Percentiles rank a stretch among this genome's conserved stretches.
Evolutionary conservation across 1,140 invertebrate species (phyloP).

Genomic region (Phocides pigmalion): DNA sequence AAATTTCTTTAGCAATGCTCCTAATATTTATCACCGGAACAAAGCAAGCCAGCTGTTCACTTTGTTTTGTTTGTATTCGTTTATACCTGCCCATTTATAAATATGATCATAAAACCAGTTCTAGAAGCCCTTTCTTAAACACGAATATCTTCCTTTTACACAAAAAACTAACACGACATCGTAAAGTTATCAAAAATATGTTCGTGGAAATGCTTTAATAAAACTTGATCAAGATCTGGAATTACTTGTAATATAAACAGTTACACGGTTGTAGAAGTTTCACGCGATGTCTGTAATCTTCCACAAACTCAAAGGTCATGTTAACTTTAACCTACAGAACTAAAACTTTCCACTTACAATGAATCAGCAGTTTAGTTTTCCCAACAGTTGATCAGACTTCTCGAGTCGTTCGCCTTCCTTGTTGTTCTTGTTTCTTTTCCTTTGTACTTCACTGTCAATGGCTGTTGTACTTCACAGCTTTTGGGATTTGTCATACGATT

Average conservation of each 20-base stretch:
- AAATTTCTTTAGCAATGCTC: not conserved
- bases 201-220: not conserved
- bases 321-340: slow-evolving; percentile 14
- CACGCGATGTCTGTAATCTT: not conserved
- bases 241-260: not conserved
- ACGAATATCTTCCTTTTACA: not conserved
- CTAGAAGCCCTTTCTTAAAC: not conserved
- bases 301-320: slow-evolving; percentile 11
- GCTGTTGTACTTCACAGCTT: slow-evolving; percentile 2
- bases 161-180: too few species aligned
- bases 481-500: slow-evolving; percentile 1
- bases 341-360: slow-evolving; percentile 15
- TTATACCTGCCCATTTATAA: not conserved
- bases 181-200: not conserved
- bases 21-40: slow-evolving; percentile 1
- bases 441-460: slow-evolving; percentile 4
- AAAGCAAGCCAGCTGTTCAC: not conserved
- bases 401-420: not conserved
- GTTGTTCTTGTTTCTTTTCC: not conserved
- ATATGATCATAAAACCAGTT: not conserved
- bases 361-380: slow-evolving; percentile 16
- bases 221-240: not conserved
- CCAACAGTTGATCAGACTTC: not conserved
- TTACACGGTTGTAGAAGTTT: slow-evolving; percentile 2
- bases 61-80: not conserved